Evolutionary conservation across 2,797 vertebrate genomes (phyloP).

Genomic region (Lutjanus argentimaculatus): DNA sequence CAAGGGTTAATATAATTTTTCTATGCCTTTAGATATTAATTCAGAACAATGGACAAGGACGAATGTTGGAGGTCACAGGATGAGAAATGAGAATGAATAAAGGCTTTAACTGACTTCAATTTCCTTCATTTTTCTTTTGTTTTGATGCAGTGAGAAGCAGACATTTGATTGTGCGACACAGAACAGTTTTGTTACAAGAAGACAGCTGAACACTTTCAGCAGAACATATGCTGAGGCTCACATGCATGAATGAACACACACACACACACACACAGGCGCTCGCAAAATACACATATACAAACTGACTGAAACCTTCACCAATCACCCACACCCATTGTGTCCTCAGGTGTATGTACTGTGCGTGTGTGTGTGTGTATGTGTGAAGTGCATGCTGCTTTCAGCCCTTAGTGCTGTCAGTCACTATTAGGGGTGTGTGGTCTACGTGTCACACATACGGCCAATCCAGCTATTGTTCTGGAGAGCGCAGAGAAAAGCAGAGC

Average conservation of each 20-base stretch:
- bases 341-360: constrained; percentile 67
- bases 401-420: constrained; percentile 88
- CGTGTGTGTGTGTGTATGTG: constrained; percentile 17
- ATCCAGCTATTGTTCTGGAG: constrained; percentile 93
- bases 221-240: constrained; percentile 75
- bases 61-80: neutral
- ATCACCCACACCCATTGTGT: constrained; percentile 71
- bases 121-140: constrained; percentile 29
- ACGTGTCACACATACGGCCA: constrained; percentile 87
- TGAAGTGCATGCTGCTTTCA: constrained; percentile 70
- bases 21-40: constrained; percentile 2
- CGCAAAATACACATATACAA: constrained; percentile 56
- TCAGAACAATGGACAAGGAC: constrained; percentile 18
- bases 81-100: constrained; percentile 19
- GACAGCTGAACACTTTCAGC: constrained; percentile 76
- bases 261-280: constrained; percentile 28
- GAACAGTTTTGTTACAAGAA: constrained; percentile 58
- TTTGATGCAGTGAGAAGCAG: constrained; percentile 27
- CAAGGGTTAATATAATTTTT: neutral
- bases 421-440: constrained; percentile 88
- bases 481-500: constrained; percentile 91
- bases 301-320: constrained; percentile 62
- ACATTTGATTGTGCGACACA: constrained; percentile 52
- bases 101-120: constrained; percentile 22
- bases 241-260: constrained; percentile 66